phyloP scores from a whole-genome alignment of 2,797 vertebrate species.

The Halcyon smyrnensis region DNA sequence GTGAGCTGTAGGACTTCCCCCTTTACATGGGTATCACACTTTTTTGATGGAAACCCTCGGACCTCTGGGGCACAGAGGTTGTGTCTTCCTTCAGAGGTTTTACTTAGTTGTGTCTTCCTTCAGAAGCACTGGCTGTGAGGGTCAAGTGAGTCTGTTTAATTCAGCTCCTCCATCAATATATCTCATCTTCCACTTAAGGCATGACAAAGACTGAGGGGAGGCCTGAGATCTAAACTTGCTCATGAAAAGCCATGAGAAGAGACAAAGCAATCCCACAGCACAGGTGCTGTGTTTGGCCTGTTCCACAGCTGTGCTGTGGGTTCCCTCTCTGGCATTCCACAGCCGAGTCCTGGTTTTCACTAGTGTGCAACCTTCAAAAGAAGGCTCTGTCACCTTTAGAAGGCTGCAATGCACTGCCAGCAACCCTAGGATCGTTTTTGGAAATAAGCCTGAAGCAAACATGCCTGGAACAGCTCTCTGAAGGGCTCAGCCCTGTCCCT shows the following conservation, averaged over 20 bases:
- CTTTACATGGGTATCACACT: neutral
- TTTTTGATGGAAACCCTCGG: neutral
- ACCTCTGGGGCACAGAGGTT: neutral
- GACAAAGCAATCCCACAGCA: neutral
- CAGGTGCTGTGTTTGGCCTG: neutral
- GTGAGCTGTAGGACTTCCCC: neutral
- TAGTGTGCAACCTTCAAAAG: neutral
- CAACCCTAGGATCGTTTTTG: neutral
- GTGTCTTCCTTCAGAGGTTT: neutral
- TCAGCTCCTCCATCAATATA: neutral
- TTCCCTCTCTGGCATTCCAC: neutral
- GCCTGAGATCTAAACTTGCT: fast-evolving
- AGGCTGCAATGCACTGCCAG: neutral
- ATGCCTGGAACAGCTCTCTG: neutral
- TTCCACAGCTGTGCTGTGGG: neutral
- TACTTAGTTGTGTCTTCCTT: neutral
- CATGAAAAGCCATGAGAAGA: neutral
- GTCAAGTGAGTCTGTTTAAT: neutral
- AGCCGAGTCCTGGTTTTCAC: neutral
- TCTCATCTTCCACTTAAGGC: neutral
- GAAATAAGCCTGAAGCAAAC: neutral
- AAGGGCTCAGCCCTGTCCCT: neutral
- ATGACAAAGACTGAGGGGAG: neutral
- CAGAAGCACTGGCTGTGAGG: neutral
- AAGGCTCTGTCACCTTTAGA: neutral